A percentile compares a stretch with the other conserved stretches of the same genome.
Evolutionary conservation across 1,140 invertebrate genomes (phyloP).

Genomic region (Pomacea maculata): DNA sequence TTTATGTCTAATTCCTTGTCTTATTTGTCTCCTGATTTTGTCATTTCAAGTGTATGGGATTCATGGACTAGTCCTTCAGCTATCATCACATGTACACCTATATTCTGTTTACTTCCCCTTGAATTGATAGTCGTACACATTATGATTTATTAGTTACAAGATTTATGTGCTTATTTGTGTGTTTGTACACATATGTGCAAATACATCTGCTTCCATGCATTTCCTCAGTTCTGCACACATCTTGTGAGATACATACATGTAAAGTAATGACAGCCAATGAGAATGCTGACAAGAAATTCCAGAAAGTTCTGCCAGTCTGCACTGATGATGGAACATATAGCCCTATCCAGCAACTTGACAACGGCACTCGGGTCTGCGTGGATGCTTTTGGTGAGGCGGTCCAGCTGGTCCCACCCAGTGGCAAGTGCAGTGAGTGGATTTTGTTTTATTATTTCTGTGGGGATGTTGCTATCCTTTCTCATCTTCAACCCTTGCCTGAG

Average conservation of each 20-base stretch:
- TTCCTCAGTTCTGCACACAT: not conserved
- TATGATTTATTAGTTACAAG: not conserved
- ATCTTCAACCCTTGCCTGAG: not conserved
- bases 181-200: not conserved
- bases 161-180: not conserved
- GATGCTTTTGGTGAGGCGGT: conserved; percentile 5
- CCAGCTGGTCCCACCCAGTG: not conserved
- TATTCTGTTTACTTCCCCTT: too few species aligned
- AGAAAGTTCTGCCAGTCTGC: not conserved
- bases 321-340: not conserved
- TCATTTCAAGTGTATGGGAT: too few species aligned
- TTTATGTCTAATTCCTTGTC: too few species aligned
- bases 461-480: too few species aligned
- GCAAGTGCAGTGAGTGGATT: not conserved
- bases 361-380: conserved; percentile 4
- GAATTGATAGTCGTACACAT: not conserved
- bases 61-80: too few species aligned
- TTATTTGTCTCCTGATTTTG: too few species aligned
- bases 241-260: conserved; percentile 7
- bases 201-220: not conserved
- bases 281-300: not conserved
- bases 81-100: too few species aligned
- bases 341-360: not conserved
- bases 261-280: not conserved
- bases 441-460: too few species aligned